Evolutionary conservation across 1,140 invertebrate genomes (phyloP), one percentile per base, ranked within the genome.

Genomic region (Zaprionus capensis): DNA sequence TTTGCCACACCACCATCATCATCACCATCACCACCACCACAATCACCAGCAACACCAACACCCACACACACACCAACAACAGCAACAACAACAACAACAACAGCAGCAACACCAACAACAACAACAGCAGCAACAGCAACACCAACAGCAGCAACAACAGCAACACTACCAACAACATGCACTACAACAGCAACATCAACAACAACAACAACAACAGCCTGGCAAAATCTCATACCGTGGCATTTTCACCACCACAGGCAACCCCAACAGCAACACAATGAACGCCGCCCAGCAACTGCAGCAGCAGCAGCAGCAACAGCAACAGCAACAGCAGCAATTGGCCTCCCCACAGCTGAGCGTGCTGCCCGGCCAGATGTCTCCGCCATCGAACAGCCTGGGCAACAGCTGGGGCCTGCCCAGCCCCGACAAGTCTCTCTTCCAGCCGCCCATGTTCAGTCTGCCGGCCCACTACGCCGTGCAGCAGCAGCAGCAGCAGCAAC

Each of bases 181-280:
- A 66, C 91, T 93, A 66, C 87, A 88, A 67, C 81, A 87, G 67
- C 65, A 88, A 82, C 66, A 93, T 78, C 53, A 93, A 93, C 81
- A 94, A 78, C 93, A 93, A 88, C 94, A 92, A 93, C 81, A 94
- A 78, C 93, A 93, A 88, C 94, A 92, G 93, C 93, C 75, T 92
- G 93, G 93, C 92, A 96, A 94, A 94, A 95, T 94, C 93, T 96
- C 94, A 92, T 95, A 96, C 92, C 94, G 95, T 72, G 96, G 96
- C 44, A 94, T 96, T 85, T 95, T 96, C 93, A 94, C 96, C 68
- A 94, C 95, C 17, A 94, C 95, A 92, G 92, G 91, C 84, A 93
- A 92, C 93, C 94, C 92, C 91, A 94, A 81, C 93, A 94, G 80
- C 93, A 94, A 81, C 92, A 94, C 72, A 11, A 82, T 92, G 71